Conservation (phyloP, 2,888 invertebrate species). For the Lamproptera curius region DNA sequence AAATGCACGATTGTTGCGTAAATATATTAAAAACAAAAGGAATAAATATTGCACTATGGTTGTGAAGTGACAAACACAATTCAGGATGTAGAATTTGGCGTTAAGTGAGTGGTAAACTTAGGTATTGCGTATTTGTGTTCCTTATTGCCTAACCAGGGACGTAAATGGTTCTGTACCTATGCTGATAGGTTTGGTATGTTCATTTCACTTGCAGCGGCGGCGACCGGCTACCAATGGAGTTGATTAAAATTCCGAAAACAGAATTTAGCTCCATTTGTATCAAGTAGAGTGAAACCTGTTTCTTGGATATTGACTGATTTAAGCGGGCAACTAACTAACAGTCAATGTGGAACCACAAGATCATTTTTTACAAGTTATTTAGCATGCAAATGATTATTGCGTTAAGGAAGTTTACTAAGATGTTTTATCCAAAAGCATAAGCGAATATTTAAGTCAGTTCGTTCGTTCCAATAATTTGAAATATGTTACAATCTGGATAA, state of each 20-base stretch:
- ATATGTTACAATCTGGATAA: too few species aligned
- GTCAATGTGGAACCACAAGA: slow-evolving; percentile 6
- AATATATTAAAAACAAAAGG: too few species aligned
- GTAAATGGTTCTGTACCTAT: slow-evolving; percentile 42
- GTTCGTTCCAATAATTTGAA: too few species aligned
- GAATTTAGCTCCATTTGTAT: slow-evolving; percentile 20
- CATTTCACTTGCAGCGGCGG: slow-evolving; percentile 23
- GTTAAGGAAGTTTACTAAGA: neutral
- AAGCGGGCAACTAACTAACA: neutral
- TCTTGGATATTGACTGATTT: neutral
- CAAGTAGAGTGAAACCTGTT: slow-evolving; percentile 9
- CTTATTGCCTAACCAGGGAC: slow-evolving; percentile 45
- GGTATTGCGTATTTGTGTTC: slow-evolving; percentile 34
- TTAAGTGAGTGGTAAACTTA: slow-evolving; percentile 26
- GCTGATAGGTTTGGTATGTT: slow-evolving; percentile 26
- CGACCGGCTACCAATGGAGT: slow-evolving; percentile 20
- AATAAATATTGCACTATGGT: neutral
- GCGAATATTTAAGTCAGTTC: neutral
- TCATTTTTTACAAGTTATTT: slow-evolving; percentile 2
- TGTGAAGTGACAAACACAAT: slow-evolving; percentile 1
- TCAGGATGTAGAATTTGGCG: slow-evolving; percentile 24
- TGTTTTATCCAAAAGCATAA: neutral
- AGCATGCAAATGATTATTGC: neutral
- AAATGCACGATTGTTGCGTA: too few species aligned
- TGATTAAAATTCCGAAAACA: slow-evolving; percentile 41